Evolutionary conservation across 2,888 invertebrate genomes (phyloP).

Genomic region (Morpho deidamia): DNA sequence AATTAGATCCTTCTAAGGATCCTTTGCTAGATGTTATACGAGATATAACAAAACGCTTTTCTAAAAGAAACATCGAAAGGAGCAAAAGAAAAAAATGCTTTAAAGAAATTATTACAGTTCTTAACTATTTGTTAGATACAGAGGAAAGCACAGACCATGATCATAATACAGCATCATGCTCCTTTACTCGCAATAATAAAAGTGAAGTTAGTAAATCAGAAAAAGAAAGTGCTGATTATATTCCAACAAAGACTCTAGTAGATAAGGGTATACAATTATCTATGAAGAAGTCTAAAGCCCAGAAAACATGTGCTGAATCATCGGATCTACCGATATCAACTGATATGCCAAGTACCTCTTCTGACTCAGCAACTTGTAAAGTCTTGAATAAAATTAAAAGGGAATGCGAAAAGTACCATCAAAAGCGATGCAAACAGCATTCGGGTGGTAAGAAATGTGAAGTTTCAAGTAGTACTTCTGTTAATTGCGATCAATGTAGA

Average conservation of each 20-base stretch:
- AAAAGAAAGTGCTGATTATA: slow-evolving; percentile 10
- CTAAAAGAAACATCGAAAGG: slow-evolving; percentile 53
- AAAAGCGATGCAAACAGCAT: slow-evolving; percentile 48
- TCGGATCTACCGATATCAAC: slow-evolving; percentile 50
- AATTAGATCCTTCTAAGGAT: slow-evolving; percentile 30
- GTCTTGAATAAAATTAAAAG: slow-evolving; percentile 60
- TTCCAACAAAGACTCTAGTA: slow-evolving; percentile 25
- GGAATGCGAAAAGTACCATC: slow-evolving; percentile 65
- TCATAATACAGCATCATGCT: slow-evolving; percentile 20
- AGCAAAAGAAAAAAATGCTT: slow-evolving; percentile 60
- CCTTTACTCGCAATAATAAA: slow-evolving; percentile 13
- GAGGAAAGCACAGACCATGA: slow-evolving; percentile 46
- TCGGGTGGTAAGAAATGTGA: slow-evolving; percentile 43
- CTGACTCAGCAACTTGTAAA: slow-evolving; percentile 59
- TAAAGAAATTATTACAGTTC: slow-evolving; percentile 57
- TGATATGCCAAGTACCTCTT: slow-evolving; percentile 51
- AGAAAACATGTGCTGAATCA: slow-evolving; percentile 39
- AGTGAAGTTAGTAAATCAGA: slow-evolving; percentile 14
- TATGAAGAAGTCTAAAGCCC: slow-evolving; percentile 34
- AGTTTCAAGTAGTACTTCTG: slow-evolving; percentile 56
- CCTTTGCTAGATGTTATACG: slow-evolving; percentile 56
- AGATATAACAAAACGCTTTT: slow-evolving; percentile 62
- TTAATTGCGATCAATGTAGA: slow-evolving; percentile 56
- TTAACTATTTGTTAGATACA: slow-evolving; percentile 64
- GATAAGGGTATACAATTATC: slow-evolving; percentile 49